A percentile compares a stretch with the other conserved stretches of the same genome.
These are phyloP conservation scores for Turritopsis dohrnii DNA, from an alignment of 30 jellyfish, hydroid and myxozoan genomes.

Conservation along the genomic window DNA sequence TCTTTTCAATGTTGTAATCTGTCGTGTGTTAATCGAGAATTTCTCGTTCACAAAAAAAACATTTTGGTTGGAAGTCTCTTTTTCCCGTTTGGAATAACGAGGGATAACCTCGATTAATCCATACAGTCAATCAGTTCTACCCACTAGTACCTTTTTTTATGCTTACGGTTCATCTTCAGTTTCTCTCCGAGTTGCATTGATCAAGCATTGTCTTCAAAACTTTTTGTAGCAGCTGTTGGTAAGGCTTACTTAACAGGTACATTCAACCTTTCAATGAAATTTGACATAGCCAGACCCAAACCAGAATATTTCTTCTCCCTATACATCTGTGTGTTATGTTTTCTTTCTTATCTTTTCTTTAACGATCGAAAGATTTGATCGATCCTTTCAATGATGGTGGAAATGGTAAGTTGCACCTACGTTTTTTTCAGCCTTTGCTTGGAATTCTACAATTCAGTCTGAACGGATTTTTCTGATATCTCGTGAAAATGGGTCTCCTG, in stretches of 20 bases:
- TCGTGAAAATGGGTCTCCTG: no score
- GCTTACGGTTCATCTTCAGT: neutral
- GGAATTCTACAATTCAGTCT: slow-evolving; percentile 24
- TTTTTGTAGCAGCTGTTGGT: no score
- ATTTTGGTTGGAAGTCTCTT: slow-evolving; percentile 4
- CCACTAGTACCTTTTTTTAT: neutral
- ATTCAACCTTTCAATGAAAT: no score
- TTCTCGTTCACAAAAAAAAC: neutral
- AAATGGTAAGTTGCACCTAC: neutral
- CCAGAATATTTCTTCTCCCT: no score
- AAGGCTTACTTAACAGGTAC: no score
- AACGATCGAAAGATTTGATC: slow-evolving; percentile 24
- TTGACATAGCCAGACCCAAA: no score
- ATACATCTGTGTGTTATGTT: no score
- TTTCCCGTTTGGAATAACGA: no score
- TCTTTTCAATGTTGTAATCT: slow-evolving; percentile 23
- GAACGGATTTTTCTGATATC: no score
- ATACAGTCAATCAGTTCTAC: neutral
- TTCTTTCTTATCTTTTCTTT: neutral
- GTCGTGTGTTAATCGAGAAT: neutral
- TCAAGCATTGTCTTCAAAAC: no score
- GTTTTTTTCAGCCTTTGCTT: slow-evolving; percentile 26
- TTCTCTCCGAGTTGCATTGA: no score
- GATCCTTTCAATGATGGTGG: slow-evolving; percentile 34
- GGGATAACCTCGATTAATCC: neutral